Conservation (phyloP, 2,113 vertebrate species). For the Hucho hucho region DNA sequence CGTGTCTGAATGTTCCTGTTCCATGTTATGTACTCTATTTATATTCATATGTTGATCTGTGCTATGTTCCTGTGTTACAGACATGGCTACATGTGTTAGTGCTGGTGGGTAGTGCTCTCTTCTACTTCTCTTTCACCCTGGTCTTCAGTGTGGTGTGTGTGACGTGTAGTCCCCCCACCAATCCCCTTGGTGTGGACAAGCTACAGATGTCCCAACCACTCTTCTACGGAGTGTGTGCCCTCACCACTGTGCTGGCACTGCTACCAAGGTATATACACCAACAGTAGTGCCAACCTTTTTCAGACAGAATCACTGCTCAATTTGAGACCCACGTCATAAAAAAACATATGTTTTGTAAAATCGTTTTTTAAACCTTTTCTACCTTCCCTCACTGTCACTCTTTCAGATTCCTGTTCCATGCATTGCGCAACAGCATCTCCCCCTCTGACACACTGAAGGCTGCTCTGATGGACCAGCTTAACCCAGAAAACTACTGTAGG, state of each 20-base stretch:
- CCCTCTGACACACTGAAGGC: conserved; percentile 66
- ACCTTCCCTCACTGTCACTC: not conserved
- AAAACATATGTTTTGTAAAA: too few relatives aligned
- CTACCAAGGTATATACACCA: conserved; percentile 82
- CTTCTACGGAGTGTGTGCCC: conserved; percentile 86
- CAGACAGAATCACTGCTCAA: too few relatives aligned
- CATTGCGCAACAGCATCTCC: conserved; percentile 71
- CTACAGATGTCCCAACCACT: conserved; percentile 81
- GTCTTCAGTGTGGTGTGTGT: conserved; percentile 81
- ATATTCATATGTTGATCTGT: not conserved
- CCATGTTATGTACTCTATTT: not conserved
- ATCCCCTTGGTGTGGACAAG: conserved; percentile 83
- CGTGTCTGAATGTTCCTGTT: not conserved
- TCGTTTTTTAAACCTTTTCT: not conserved
- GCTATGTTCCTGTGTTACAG: conserved; percentile 59
- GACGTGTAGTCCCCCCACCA: conserved; percentile 82
- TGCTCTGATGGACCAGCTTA: conserved; percentile 60
- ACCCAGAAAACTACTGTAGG: conserved; percentile 38
- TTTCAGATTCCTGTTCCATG: conserved; percentile 75
- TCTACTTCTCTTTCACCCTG: conserved; percentile 78
- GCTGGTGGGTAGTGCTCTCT: conserved; percentile 80
- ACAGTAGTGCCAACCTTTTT: not conserved
- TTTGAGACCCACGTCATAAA: too few relatives aligned
- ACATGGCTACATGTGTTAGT: conserved; percentile 78
- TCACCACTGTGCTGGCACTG: conserved; percentile 82